Percentiles rank a stretch among this genome's conserved stretches.
These are phyloP conservation scores for Minunthozetes semirufus DNA, from an alignment of 2,888 invertebrate genomes.

Conservation along the genomic window DNA sequence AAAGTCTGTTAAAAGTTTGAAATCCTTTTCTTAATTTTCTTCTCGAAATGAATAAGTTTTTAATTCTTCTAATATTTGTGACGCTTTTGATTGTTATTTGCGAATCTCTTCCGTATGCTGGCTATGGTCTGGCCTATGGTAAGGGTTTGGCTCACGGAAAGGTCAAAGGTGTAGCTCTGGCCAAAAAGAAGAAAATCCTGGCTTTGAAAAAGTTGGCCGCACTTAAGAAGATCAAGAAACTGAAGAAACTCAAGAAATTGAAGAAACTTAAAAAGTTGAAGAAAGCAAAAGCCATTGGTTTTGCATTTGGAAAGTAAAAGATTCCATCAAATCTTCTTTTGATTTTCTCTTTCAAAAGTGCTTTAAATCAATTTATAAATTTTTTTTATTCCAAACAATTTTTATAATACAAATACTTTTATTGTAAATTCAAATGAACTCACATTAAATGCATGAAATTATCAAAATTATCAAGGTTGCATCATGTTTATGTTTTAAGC, in stretches of 20 bases:
- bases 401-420: too few species aligned
- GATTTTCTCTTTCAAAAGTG: neutral
- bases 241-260: constrained; percentile 7
- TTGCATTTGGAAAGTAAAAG: neutral
- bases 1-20: neutral
- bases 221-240: neutral
- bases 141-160: neutral
- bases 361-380: neutral
- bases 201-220: constrained; percentile 1
- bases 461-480: too few species aligned
- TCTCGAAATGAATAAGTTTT: constrained; percentile 8
- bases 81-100: neutral
- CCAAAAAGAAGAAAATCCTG: neutral
- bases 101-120: neutral
- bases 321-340: neutral
- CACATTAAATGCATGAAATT: too few species aligned
- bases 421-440: too few species aligned
- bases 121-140: neutral
- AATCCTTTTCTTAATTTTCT: neutral
- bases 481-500: too few species aligned
- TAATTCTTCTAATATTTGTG: neutral
- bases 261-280: constrained; percentile 15
- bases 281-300: neutral
- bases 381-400: too few species aligned
- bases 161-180: neutral